Evolutionary conservation across 1,140 invertebrate species (phyloP).

Genomic region (Papilio machaon): DNA sequence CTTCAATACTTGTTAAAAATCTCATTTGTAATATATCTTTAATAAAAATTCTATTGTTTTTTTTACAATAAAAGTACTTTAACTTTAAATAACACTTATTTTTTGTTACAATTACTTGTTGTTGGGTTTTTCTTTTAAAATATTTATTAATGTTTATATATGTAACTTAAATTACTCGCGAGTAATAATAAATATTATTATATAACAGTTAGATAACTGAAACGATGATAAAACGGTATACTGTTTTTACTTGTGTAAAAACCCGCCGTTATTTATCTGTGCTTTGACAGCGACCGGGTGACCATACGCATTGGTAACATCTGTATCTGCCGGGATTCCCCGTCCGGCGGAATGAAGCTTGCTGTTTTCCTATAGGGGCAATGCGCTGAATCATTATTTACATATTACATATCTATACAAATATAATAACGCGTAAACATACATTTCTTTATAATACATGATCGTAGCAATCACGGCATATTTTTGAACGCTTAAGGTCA

Average conservation of each 20-base stretch:
- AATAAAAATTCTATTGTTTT: no score
- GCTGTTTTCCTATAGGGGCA: background rate
- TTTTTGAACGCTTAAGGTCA: no score
- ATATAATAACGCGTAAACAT: no score
- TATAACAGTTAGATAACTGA: background rate
- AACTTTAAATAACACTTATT: no score
- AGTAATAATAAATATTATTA: background rate
- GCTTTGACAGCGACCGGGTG: background rate
- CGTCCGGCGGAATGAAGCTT: background rate
- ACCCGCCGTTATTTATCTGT: conserved; percentile 14
- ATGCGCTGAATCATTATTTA: background rate
- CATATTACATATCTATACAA: background rate
- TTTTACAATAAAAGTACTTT: no score
- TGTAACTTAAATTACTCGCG: no score
- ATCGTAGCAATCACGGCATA: no score
- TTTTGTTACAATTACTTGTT: no score
- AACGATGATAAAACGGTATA: background rate
- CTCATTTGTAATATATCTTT: background rate
- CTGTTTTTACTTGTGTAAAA: background rate
- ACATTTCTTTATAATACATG: no score
- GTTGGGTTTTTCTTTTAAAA: background rate
- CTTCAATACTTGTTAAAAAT: background rate
- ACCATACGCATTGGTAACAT: background rate
- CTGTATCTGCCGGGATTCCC: background rate
- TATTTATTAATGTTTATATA: no score